Evolutionary conservation across 2,888 invertebrate genomes (phyloP), one percentile per base, ranked within the genome.

Genomic region (Xylota sylvarum): DNA sequence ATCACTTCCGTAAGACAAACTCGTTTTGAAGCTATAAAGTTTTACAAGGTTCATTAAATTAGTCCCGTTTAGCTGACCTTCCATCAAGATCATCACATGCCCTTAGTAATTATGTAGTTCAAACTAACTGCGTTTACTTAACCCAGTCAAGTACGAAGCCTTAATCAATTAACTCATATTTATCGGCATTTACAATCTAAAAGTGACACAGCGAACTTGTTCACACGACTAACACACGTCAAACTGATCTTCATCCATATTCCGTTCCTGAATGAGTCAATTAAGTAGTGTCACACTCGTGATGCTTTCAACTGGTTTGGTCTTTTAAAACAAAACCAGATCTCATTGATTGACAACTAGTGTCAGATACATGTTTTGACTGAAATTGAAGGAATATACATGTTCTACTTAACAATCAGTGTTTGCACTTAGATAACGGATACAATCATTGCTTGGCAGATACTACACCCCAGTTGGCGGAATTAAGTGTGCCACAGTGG

Each of bases 271-370:
- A 50, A 32, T 14, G 14, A 50, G 43, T 40, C 23, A 58, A 48
- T 56, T 40, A 48, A 80, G 50, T 62, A 40, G 3, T 30, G n/a
- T 60, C 14, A 46, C 60, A 73, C 35, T 65, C 40, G 48, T 56
- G 30, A 73, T 17, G 52, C 19, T 64, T 14, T 69, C 52, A 19
- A 35, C 9, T 52, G 52, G 12, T 48, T 50, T 40, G 10, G 10
- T 35, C 27, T 40, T 48, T 14, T 23, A n/a, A n/a, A n/a, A n/a
- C 6, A 14, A 40, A 74, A 80, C 80, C 52, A 60, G 80, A 80
- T 74, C 50, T 32, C 32, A 32, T 27, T 43, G n/a, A 43, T 3
- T 64, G 72, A 70, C 55, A 64, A 37, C 7, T 5, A 32, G 19
- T 56, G 9, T n/a, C 7, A 43, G 27, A 48, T 35, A 4, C 14